A percentile compares a stretch with the other conserved stretches of the same genome.
phyloP scores from a whole-genome alignment of 2,113 vertebrate genomes.

The Halcyon malimbica region DNA sequence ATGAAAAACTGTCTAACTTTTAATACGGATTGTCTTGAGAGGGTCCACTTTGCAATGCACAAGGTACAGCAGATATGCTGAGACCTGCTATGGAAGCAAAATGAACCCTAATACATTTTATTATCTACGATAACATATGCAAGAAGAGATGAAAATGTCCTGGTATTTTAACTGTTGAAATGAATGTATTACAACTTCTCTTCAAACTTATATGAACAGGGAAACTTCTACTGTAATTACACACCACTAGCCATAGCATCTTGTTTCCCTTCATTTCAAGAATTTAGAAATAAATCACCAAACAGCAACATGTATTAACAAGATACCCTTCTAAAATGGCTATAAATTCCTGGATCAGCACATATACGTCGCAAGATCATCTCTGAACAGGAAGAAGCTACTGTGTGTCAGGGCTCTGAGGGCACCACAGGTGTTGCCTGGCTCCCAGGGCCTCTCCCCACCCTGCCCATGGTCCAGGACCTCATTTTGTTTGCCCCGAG shows the following conservation, averaged over 20 bases:
- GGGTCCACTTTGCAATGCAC: not conserved
- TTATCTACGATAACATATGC: not conserved
- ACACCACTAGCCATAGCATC: not conserved
- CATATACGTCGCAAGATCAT: rapidly evolving
- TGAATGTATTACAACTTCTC: not conserved
- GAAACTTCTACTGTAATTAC: not conserved
- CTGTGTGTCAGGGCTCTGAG: not conserved
- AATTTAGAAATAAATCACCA: not conserved
- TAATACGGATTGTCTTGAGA: not conserved
- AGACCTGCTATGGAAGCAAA: not conserved
- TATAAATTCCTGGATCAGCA: not conserved
- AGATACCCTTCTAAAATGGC: rapidly evolving
- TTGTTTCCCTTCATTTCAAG: not conserved
- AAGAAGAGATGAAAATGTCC: not conserved
- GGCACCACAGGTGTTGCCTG: not conserved
- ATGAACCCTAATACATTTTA: not conserved
- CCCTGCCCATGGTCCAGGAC: not conserved
- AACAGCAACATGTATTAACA: not conserved
- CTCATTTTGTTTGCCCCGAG: not conserved
- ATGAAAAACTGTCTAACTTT: not conserved
- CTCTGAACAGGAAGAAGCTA: not conserved
- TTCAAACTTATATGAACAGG: not conserved
- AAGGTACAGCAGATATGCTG: not conserved
- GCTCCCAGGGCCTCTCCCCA: not conserved
- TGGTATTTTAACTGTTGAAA: not conserved